Conservation (phyloP, 2,797 vertebrate genomes). For the Clarias laeviceps region DNA sequence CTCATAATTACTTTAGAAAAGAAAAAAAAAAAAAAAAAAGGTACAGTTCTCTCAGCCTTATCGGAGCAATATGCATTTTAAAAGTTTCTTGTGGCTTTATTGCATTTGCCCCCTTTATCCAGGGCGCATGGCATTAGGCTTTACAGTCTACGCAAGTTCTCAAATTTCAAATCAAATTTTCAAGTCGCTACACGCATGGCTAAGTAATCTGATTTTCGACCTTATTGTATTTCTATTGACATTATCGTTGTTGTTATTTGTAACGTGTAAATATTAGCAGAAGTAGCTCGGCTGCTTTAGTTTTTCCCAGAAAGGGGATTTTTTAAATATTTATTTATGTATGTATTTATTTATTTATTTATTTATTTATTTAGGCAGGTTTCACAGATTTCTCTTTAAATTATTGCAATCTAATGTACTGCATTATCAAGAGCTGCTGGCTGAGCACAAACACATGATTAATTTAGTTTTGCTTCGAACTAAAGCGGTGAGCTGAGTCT, state of each 20-base stretch:
- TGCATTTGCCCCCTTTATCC: slow-evolving; percentile 72
- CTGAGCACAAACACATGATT: slow-evolving; percentile 57
- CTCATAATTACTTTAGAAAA: slow-evolving; percentile 85
- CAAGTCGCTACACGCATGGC: slow-evolving; percentile 71
- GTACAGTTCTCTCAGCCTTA: slow-evolving; percentile 80
- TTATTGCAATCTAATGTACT: slow-evolving; percentile 65
- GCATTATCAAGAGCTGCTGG: slow-evolving; percentile 63
- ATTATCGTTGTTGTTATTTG: slow-evolving; percentile 83
- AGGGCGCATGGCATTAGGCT: slow-evolving; percentile 69
- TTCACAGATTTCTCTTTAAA: slow-evolving; percentile 56
- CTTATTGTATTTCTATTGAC: slow-evolving; percentile 86
- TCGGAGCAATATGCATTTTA: slow-evolving; percentile 84
- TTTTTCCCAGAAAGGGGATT: slow-evolving; percentile 64
- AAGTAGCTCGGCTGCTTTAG: slow-evolving; percentile 65
- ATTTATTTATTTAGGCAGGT: slow-evolving; percentile 64
- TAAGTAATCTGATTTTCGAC: slow-evolving; percentile 77
- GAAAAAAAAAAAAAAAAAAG: slow-evolving; percentile 56
- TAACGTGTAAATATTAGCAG: slow-evolving; percentile 80
- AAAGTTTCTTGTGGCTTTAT: slow-evolving; percentile 78
- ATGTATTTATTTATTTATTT: slow-evolving; percentile 71
- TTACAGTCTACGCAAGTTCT: slow-evolving; percentile 81
- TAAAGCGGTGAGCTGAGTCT: slow-evolving; percentile 40
- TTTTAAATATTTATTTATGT: slow-evolving; percentile 68
- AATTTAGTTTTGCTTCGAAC: slow-evolving; percentile 59
- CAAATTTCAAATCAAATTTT: slow-evolving; percentile 85